A percentile compares a stretch with the other conserved stretches of the same genome.
Evolutionary conservation across 1,140 invertebrate genomes (phyloP).

Genomic region (Ladona fulva): DNA sequence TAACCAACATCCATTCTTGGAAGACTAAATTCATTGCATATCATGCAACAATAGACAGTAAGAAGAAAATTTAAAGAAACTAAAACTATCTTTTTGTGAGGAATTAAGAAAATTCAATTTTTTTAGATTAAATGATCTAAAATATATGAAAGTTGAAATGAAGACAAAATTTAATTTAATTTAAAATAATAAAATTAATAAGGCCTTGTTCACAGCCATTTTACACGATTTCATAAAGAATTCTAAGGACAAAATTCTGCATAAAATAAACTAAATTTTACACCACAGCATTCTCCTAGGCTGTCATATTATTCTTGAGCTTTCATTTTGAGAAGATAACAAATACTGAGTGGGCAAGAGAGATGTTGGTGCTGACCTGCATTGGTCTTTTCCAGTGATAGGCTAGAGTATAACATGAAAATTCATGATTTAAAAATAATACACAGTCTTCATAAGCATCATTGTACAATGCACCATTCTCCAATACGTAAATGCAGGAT

Average conservation of each 20-base stretch:
- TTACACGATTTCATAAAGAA: background rate
- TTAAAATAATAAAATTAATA: background rate
- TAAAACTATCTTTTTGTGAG: background rate
- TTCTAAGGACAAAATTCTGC: constrained; percentile 6
- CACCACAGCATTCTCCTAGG: background rate
- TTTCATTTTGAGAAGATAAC: constrained; percentile 3
- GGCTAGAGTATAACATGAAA: background rate
- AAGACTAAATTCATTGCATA: background rate
- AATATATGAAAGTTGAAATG: background rate
- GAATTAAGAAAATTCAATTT: background rate
- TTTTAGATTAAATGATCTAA: background rate
- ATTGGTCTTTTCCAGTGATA: background rate
- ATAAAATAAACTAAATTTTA: background rate
- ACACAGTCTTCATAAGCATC: constrained; percentile 7
- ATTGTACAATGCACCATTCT: constrained; percentile 5
- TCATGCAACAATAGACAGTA: background rate
- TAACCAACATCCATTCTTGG: background rate
- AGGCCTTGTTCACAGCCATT: background rate
- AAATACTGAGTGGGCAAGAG: constrained; percentile 4
- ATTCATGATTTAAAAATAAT: constrained; percentile 4
- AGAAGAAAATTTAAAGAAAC: background rate
- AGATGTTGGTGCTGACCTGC: background rate
- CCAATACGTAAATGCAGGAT: background rate
- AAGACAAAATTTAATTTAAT: background rate
- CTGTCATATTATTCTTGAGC: background rate